phyloP scores from a whole-genome alignment of 1,140 invertebrate genomes.

The Pseudomyrmex cubaensis region DNA sequence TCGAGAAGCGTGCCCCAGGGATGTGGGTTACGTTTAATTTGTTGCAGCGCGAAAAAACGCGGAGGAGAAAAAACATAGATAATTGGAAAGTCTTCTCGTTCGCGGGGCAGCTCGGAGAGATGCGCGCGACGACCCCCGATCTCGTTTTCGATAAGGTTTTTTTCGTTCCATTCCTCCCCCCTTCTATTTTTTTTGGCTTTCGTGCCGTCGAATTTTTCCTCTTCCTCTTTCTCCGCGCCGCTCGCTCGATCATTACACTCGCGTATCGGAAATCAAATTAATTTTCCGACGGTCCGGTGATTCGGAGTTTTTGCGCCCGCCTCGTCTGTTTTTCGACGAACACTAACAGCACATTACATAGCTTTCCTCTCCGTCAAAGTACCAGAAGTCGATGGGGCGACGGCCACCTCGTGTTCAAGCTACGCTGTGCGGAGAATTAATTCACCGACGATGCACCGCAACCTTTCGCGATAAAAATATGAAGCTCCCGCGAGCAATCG shows the following conservation, averaged over 20 bases:
- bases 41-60: slow-evolving; percentile 68
- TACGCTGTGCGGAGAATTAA: slow-evolving; percentile 57
- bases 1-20: slow-evolving; percentile 72
- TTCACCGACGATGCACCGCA: slow-evolving; percentile 37
- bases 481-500: slow-evolving; percentile 14
- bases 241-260: slow-evolving; percentile 47
- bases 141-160: slow-evolving; percentile 64
- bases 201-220: slow-evolving; percentile 20
- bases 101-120: slow-evolving; percentile 56
- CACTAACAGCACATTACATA: background rate
- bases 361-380: background rate
- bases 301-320: slow-evolving; percentile 40
- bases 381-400: background rate
- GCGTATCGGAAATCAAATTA: slow-evolving; percentile 60
- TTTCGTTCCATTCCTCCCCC: slow-evolving; percentile 36
- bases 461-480: slow-evolving; percentile 60
- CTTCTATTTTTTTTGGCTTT: slow-evolving; percentile 10
- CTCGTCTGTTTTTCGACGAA: slow-evolving; percentile 38
- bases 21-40: slow-evolving; percentile 75
- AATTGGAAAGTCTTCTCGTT: slow-evolving; percentile 69
- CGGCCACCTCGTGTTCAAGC: slow-evolving; percentile 8
- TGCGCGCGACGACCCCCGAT: slow-evolving; percentile 40
- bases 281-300: slow-evolving; percentile 50
- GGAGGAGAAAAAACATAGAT: slow-evolving; percentile 61
- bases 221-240: background rate